phyloP scores from a whole-genome alignment of 2,888 invertebrate species.

The Mactromeris polynyma region DNA sequence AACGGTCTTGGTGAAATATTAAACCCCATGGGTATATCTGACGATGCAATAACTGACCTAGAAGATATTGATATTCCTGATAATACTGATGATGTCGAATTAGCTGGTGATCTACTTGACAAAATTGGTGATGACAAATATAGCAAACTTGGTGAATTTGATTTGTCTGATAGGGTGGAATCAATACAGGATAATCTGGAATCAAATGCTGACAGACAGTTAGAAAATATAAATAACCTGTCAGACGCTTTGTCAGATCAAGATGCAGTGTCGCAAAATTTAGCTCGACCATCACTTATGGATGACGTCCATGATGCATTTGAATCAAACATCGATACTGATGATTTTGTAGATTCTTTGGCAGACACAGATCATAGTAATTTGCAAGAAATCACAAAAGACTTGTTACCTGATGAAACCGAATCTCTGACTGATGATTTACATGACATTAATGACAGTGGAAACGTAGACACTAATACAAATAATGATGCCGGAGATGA shows the following conservation, averaged over 20 bases:
- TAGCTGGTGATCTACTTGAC: neutral
- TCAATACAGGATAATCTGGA: neutral
- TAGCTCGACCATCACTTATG: neutral
- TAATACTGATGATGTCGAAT: neutral
- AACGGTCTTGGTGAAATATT: neutral
- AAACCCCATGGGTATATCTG: neutral
- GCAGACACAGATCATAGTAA: neutral
- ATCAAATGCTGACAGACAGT: neutral
- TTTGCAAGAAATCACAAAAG: neutral
- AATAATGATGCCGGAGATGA: neutral
- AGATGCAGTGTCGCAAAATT: neutral
- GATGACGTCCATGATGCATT: neutral
- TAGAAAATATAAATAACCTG: neutral
- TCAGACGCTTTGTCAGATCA: neutral
- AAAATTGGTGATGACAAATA: neutral
- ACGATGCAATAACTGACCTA: neutral
- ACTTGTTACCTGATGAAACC: neutral
- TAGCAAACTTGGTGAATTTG: neutral
- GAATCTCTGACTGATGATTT: neutral
- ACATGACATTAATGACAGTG: neutral
- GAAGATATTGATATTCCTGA: neutral
- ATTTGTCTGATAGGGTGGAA: neutral
- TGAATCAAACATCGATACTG: neutral
- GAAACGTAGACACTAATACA: neutral
- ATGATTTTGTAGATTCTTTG: conserved; percentile 1